These are phyloP conservation scores for Euproctis similis DNA, from an alignment of 2,888 invertebrate species.

Conservation along the genomic window DNA sequence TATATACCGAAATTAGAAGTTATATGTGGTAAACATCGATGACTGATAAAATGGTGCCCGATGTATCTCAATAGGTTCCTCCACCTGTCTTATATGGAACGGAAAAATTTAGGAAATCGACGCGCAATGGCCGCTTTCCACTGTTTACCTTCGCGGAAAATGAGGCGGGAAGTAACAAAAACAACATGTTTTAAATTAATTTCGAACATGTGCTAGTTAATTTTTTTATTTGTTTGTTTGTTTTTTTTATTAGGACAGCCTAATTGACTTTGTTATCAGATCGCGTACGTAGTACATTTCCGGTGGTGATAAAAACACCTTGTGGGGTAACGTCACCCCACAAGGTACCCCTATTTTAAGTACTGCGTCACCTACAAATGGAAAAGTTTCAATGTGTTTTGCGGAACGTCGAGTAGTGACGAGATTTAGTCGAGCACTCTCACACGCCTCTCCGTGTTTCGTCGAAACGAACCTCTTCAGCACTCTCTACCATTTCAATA, in stretches of 20 bases:
- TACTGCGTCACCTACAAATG: conserved; percentile 58
- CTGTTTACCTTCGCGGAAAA: no score
- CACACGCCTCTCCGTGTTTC: conserved; percentile 45
- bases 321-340: conserved; percentile 35
- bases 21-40: no score
- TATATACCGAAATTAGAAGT: no score
- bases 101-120: no score
- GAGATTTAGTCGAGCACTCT: conserved; percentile 54
- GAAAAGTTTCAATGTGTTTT: conserved; percentile 67
- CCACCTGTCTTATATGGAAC: no score
- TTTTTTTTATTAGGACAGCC: no score
- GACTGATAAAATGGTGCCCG: no score
- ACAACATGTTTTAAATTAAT: background rate
- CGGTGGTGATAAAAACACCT: background rate
- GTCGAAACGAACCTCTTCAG: conserved; percentile 47
- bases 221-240: no score
- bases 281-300: conserved; percentile 4
- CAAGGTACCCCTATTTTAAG: conserved; percentile 48
- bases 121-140: no score
- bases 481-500: conserved; percentile 60
- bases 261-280: conserved; percentile 2
- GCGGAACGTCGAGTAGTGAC: conserved; percentile 46
- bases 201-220: conserved; percentile 1
- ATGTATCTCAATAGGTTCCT: no score
- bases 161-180: no score